Evolutionary conservation across 2,888 invertebrate genomes (phyloP).

Genomic region (Lycia hirtaria): DNA sequence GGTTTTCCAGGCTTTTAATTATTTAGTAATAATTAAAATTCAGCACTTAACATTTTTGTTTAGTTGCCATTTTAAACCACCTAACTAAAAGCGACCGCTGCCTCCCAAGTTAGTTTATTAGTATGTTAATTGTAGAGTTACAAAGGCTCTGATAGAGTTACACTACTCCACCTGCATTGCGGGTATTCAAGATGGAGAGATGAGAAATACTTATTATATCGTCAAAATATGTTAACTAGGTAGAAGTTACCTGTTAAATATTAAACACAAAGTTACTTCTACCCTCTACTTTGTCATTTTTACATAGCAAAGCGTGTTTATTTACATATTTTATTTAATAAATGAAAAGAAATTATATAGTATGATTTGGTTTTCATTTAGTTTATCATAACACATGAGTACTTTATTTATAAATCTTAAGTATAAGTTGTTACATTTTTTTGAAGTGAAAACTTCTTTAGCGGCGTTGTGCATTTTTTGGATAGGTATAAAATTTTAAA

Average conservation of each 20-base stretch:
- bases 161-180: constrained; percentile 56
- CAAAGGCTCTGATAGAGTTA: constrained; percentile 44
- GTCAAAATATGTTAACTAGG: constrained; percentile 7
- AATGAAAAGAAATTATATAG: too few relatives aligned
- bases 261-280: neutral
- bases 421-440: too few relatives aligned
- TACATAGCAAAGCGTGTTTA: neutral
- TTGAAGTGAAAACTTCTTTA: too few relatives aligned
- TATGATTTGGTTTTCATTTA: too few relatives aligned
- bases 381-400: too few relatives aligned
- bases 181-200: constrained; percentile 47
- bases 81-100: constrained; percentile 1
- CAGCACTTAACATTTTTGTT: too few relatives aligned
- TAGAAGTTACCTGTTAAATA: neutral
- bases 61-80: neutral
- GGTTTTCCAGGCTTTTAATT: too few relatives aligned
- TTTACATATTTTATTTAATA: neutral
- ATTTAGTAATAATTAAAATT: too few relatives aligned
- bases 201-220: constrained; percentile 30
- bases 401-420: too few relatives aligned
- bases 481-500: too few relatives aligned
- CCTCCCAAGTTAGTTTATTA: constrained; percentile 37
- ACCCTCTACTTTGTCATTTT: neutral
- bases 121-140: constrained; percentile 46
- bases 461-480: too few relatives aligned